Conservation (phyloP, 2,113 vertebrate species). For the Carassius auratus region DNA sequence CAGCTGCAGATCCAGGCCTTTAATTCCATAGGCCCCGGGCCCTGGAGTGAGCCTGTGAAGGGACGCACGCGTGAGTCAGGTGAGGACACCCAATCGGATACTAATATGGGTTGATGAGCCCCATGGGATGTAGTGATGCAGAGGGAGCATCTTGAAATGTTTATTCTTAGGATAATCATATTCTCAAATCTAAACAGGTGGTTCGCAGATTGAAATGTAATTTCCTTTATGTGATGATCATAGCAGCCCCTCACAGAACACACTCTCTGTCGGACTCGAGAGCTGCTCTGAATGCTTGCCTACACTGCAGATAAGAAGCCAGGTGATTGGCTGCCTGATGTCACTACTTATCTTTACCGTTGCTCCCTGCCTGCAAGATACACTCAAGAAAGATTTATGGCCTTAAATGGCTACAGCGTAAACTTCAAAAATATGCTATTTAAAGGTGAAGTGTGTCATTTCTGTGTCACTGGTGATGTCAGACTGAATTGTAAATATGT, state of each 20-base stretch:
- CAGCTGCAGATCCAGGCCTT: conserved; percentile 89
- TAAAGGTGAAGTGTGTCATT: conserved; percentile 36
- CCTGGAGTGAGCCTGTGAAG: conserved; percentile 83
- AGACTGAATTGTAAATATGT: background rate
- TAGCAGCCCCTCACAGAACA: conserved; percentile 9
- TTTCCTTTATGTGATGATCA: conserved; percentile 40
- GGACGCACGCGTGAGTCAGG: conserved; percentile 87
- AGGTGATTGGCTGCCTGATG: conserved; percentile 53
- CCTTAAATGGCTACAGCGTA: conserved; percentile 1
- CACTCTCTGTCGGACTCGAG: conserved; percentile 16
- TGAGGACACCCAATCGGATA: conserved; percentile 65
- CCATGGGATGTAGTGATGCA: conserved; percentile 1
- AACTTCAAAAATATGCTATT: conserved; percentile 30
- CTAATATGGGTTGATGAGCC: background rate
- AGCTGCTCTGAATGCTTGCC: conserved; percentile 29
- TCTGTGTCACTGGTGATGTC: background rate
- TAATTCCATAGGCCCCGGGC: conserved; percentile 91
- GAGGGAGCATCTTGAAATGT: conserved; percentile 45
- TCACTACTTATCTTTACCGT: conserved; percentile 36
- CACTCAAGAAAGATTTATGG: conserved; percentile 18
- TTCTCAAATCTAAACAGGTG: conserved; percentile 41
- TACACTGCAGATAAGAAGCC: conserved; percentile 45
- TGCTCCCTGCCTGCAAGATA: conserved; percentile 18
- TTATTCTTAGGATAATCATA: conserved; percentile 39
- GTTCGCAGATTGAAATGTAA: conserved; percentile 31